phyloP scores from a whole-genome alignment of 2,113 vertebrate genomes.

The Montifringilla adamsi region DNA sequence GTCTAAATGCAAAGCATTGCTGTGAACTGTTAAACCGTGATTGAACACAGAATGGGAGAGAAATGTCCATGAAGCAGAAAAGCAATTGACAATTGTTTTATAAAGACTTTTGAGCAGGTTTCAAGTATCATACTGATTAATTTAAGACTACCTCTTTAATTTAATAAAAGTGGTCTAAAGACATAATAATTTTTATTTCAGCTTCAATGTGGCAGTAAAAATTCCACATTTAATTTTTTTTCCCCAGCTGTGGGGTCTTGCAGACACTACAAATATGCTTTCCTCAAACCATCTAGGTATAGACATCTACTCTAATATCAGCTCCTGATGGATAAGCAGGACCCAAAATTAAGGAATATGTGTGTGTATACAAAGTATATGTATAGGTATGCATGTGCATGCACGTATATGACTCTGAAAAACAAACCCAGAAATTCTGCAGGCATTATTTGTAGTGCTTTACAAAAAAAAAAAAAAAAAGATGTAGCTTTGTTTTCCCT shows the following conservation, averaged over 20 bases:
- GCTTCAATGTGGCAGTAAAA: background rate
- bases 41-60: background rate
- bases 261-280: background rate
- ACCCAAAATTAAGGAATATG: background rate
- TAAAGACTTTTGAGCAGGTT: background rate
- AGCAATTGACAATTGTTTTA: background rate
- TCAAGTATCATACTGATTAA: background rate
- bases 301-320: background rate
- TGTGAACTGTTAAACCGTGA: background rate
- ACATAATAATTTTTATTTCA: background rate
- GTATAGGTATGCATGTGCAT: background rate
- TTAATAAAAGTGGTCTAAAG: background rate
- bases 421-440: background rate
- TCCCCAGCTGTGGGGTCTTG: background rate
- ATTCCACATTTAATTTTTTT: background rate
- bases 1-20: background rate
- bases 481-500: background rate
- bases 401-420: background rate
- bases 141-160: background rate
- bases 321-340: background rate
- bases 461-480: background rate
- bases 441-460: background rate
- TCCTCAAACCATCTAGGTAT: background rate
- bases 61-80: background rate
- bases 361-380: accelerated